Evolutionary conservation across 2,113 vertebrate genomes (phyloP), one percentile per base, ranked within the genome.

Genomic region (Austrofundulus limnaeus): DNA sequence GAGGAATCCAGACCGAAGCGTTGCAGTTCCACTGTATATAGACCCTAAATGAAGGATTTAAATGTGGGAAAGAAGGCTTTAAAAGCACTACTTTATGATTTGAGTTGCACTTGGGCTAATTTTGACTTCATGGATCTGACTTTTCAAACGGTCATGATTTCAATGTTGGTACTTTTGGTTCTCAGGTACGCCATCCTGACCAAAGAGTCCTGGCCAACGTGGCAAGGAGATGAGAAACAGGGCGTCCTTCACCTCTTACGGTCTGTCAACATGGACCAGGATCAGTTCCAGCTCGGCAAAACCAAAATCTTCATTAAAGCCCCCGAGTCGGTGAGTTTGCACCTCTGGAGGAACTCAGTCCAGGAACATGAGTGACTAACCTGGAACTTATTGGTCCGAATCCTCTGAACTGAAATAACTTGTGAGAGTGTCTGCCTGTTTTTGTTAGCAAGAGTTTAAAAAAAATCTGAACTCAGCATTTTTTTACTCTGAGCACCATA

Each of bases 281-380:
- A 98, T 80, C 97, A 99, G 78, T 98, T 92, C 90, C 97, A 99
- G 87, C 94, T 99, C 0, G 97, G 97, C 12, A 94, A 85, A 66
- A 94, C 92, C 55, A 98, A 99, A 80, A 74, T 99, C 79, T 99
- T 99, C 90, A 93, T 99, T 70, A 99, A 99, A 90, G 97, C 97
- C 54, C 97, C 97, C 0, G 97, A 99, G 81, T 99, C 97, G 68
- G 97, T 99, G 90, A 79, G 96, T 81, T 59, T 90, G 3, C 1
- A 0, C 46, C 21, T 1, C 19, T 20, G 38, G 41, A 6, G 16
- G 41, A n/a, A 43, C 17, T 16, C 16, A 17, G 41, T 43, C 41
- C 14, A 46, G 50, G 25, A 53, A 57, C 31, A n/a, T 31, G 1
- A 19, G 63, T 21, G 4, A 13, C 14, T 19, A n/a, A 59, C 25